Evolutionary conservation across 2,113 vertebrate genomes (phyloP).

Genomic region (Chloropsis hardwickii): DNA sequence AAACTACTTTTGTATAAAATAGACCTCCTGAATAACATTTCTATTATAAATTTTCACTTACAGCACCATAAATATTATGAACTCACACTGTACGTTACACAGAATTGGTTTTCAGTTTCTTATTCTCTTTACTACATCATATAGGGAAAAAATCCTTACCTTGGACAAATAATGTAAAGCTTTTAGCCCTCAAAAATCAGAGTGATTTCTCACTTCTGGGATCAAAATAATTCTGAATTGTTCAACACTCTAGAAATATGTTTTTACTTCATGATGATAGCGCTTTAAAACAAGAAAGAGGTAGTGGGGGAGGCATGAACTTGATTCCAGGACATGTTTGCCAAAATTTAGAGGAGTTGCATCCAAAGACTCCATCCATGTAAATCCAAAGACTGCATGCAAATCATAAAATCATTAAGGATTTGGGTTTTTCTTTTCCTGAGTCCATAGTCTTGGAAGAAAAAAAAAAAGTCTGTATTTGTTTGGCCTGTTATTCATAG

Average conservation of each 20-base stretch:
- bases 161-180: background rate
- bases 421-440: background rate
- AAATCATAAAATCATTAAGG: background rate
- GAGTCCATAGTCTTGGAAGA: background rate
- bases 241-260: background rate
- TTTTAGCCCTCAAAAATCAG: background rate
- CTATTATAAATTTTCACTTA: background rate
- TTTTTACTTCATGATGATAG: background rate
- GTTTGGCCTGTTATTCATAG: background rate
- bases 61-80: background rate
- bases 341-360: background rate
- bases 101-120: background rate
- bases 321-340: background rate
- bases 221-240: background rate
- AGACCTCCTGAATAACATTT: background rate
- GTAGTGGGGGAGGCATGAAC: background rate
- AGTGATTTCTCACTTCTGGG: background rate
- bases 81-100: background rate
- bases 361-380: background rate
- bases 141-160: background rate
- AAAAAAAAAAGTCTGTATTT: background rate
- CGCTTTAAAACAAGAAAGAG: background rate
- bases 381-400: background rate
- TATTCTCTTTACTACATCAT: background rate
- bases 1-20: background rate